Evolutionary conservation across 2,113 vertebrate genomes (phyloP).

Genomic region (Reinhardtius hippoglossoides): DNA sequence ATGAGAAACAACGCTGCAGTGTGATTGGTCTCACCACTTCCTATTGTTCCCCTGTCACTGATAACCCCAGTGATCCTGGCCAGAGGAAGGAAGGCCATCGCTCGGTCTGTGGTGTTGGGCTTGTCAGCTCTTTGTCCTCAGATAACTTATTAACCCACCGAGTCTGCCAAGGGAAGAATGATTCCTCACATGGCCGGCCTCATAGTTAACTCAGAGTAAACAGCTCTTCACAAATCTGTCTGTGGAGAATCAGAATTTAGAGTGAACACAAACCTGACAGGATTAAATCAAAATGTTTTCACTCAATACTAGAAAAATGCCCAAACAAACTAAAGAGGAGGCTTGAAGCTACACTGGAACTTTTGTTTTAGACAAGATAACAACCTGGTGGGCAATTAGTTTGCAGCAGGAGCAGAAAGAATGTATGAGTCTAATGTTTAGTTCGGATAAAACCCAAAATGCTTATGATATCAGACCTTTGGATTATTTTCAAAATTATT

Average conservation of each 20-base stretch:
- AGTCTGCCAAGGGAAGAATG: constrained; percentile 73
- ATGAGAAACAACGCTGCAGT: constrained; percentile 61
- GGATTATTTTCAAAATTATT: too few relatives aligned
- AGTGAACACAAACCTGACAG: constrained; percentile 7
- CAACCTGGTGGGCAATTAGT: background rate
- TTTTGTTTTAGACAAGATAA: background rate
- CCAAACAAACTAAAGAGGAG: too few relatives aligned
- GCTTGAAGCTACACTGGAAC: too few relatives aligned
- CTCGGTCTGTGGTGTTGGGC: constrained; percentile 64
- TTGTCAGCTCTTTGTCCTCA: constrained; percentile 79
- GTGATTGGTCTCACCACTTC: constrained; percentile 72
- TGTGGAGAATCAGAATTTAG: constrained; percentile 35
- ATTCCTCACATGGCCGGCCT: constrained; percentile 65
- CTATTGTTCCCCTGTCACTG: constrained; percentile 79
- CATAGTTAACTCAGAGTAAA: constrained; percentile 81
- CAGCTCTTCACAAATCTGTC: constrained; percentile 56
- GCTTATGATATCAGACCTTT: too few relatives aligned
- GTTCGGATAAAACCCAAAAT: background rate
- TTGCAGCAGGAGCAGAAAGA: background rate
- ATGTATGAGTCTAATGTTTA: background rate
- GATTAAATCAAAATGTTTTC: background rate
- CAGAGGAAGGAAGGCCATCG: constrained; percentile 74
- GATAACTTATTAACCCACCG: constrained; percentile 84
- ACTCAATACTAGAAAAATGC: background rate
- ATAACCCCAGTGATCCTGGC: constrained; percentile 77